Conservation (phyloP, 2,797 vertebrate genomes). For the Cottoperca gobio region DNA sequence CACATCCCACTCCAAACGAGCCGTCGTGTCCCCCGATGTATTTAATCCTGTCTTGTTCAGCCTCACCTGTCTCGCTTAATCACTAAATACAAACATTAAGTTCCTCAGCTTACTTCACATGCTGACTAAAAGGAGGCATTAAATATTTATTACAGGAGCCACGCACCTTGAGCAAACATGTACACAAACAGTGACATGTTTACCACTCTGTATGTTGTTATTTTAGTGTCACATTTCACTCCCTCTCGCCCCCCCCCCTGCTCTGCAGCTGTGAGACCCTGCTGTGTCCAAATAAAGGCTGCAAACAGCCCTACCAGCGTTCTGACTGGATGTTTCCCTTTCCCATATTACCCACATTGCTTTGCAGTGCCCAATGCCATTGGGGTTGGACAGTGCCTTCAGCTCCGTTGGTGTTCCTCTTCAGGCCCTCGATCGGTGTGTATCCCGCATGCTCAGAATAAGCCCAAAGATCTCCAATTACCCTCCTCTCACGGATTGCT, state of each 20-base stretch:
- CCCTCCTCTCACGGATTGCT: constrained; percentile 82
- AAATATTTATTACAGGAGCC: constrained; percentile 32
- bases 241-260: constrained; percentile 3
- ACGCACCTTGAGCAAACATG: constrained; percentile 64
- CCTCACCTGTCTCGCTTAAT: too few species aligned
- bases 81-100: too few species aligned
- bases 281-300: constrained; percentile 85
- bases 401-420: constrained; percentile 47
- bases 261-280: constrained; percentile 11
- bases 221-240: constrained; percentile 56
- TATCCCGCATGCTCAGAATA: constrained; percentile 82
- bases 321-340: constrained; percentile 65
- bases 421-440: constrained; percentile 48
- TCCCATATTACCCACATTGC: constrained; percentile 72
- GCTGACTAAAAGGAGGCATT: not conserved
- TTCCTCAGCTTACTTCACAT: not conserved
- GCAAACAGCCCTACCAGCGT: constrained; percentile 16
- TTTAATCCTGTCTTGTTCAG: too few species aligned
- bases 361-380: constrained; percentile 45
- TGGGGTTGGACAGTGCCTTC: constrained; percentile 36
- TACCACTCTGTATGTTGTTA: constrained; percentile 56
- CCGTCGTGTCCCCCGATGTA: too few species aligned
- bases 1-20: too few species aligned
- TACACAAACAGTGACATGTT: constrained; percentile 65
- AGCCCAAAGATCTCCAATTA: constrained; percentile 83